Evolutionary conservation across 2,888 invertebrate genomes (phyloP), one percentile per base, ranked within the genome.

Genomic region (Metallyticus violacea): DNA sequence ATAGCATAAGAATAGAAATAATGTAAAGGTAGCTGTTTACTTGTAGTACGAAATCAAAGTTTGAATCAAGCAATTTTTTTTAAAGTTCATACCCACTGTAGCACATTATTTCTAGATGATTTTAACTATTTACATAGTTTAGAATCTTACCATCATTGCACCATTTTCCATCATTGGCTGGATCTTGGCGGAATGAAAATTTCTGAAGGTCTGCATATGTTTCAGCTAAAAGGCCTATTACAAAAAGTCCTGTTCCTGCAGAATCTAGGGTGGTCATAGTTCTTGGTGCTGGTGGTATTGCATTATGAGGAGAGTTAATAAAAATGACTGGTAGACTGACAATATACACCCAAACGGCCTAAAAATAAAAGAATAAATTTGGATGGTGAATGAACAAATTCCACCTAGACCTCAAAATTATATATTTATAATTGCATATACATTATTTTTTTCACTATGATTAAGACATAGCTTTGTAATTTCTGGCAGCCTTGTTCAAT

Each of bases 131-230:
- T 62, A 15, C 40, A 62, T 62, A 62, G 22, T 15, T 0, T 15
- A 62, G 22, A 4, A 62, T 3, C 91, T 92, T 91, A 96, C 96
- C 98, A 90, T 97, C 97, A 91, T 97, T 97, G 91, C 98, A 98
- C 96, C 97, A 98, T 91, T 96, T 97, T 40, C 98, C 98, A 91
- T 97, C 96, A 91, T 98, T 98, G 0, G 94, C 94, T 0, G 97
- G 96, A 91, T 98, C 97, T 90, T 97, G 96, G 88, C 97, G 95
- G 91, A 98, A 98, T 0, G 96, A 95, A 90, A 97, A 98, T 91
- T 98, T 98, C 90, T 98, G 98, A 84, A 98, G 92, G 92, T 98
- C 98, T 0, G 98, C 97, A 89, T 97, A 96, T 0, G 97, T 97
- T 93, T 98, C 98, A 26, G 96, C 96, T 81, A 97, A 91, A 81